phyloP scores from a whole-genome alignment of 2,113 vertebrate species.

The Chinchilla lanigera region DNA sequence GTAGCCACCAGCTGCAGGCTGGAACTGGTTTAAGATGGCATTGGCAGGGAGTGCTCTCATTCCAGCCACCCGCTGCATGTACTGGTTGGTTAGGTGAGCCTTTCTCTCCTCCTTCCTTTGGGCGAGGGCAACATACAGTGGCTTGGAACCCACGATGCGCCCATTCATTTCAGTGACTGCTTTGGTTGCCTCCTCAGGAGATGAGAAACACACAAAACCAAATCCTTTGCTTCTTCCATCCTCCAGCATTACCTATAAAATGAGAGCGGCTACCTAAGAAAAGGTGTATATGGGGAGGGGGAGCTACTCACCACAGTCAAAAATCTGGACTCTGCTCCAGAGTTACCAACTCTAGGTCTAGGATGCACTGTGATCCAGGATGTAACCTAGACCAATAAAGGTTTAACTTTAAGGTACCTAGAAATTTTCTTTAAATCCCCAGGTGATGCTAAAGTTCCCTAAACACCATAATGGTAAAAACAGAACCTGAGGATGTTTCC shows the following conservation, averaged over 20 bases:
- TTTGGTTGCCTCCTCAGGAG: conserved; percentile 98
- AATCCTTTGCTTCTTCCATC: conserved; percentile 99
- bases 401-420: background rate
- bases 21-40: conserved; percentile 99
- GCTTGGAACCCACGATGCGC: conserved; percentile 98
- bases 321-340: background rate
- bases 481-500: background rate
- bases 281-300: background rate
- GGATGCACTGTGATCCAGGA: background rate
- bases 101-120: conserved; percentile 99
- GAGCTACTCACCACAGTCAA: background rate
- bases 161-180: conserved; percentile 99
- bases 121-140: conserved; percentile 96
- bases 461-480: background rate
- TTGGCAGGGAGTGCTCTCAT: conserved; percentile 98
- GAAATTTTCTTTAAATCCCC: background rate
- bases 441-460: background rate
- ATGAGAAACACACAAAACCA: conserved; percentile 99
- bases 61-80: conserved; percentile 99
- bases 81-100: conserved; percentile 98
- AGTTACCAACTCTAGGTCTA: background rate
- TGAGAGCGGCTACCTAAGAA: background rate
- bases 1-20: conserved; percentile 95
- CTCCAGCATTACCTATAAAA: conserved; percentile 96
- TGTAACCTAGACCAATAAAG: background rate